These are phyloP conservation scores for Acanthopleura granulata DNA, from an alignment of 2,888 invertebrate genomes.

Conservation along the genomic window DNA sequence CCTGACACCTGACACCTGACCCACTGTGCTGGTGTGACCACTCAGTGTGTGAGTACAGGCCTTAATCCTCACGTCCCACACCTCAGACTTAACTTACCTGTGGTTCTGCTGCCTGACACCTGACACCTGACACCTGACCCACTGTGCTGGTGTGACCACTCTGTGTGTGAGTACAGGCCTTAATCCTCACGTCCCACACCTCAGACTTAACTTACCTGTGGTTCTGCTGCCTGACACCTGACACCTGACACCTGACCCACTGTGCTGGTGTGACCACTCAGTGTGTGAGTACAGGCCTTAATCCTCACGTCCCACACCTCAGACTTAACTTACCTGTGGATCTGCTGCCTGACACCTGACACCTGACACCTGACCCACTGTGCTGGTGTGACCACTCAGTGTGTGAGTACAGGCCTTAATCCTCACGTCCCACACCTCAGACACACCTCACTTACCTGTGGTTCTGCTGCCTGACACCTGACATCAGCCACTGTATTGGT, in stretches of 20 bases:
- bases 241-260: conserved; percentile 97
- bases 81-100: conserved; percentile 76
- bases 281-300: conserved; percentile 97
- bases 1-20: conserved; percentile 90
- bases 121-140: no score
- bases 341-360: conserved; percentile 93
- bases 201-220: conserved; percentile 78
- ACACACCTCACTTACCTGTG: conserved; percentile 80
- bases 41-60: conserved; percentile 96
- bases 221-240: conserved; percentile 92
- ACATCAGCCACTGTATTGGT: conserved; percentile 97
- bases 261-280: conserved; percentile 96
- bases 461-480: conserved; percentile 92
- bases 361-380: conserved; percentile 94
- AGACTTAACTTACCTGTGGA: conserved; percentile 80
- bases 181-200: conserved; percentile 99
- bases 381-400: conserved; percentile 95
- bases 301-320: conserved; percentile 98
- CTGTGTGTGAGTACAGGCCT: conserved; percentile 97
- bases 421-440: conserved; percentile 95
- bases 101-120: conserved; percentile 93
- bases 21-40: conserved; percentile 98
- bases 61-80: conserved; percentile 99
- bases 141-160: conserved; percentile 98
- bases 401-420: conserved; percentile 99